Evolutionary conservation across 2,113 vertebrate species (phyloP).

Genomic region (Erythrocebus patas): DNA sequence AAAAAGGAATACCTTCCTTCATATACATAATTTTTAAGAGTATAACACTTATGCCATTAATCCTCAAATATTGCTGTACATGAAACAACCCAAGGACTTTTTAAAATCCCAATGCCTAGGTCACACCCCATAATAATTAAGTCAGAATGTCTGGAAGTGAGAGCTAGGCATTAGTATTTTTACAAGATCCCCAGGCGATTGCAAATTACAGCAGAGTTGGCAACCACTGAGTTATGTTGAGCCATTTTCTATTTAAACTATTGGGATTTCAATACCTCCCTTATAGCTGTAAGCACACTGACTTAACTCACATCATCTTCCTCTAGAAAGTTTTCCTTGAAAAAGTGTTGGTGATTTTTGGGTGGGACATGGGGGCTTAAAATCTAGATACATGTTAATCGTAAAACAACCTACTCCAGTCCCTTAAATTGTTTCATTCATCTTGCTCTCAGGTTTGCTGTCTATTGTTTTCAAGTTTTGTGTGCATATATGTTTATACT

Average conservation of each 20-base stretch:
- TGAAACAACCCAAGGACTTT: not conserved
- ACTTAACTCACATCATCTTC: not conserved
- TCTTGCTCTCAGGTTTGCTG: not conserved
- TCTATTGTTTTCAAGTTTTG: not conserved
- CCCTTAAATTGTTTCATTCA: not conserved
- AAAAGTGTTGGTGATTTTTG: not conserved
- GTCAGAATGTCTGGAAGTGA: constrained; percentile 27
- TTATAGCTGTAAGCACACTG: not conserved
- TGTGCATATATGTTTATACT: not conserved
- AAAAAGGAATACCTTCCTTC: not conserved
- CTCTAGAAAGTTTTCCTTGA: not conserved
- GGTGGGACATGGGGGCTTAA: too few species aligned
- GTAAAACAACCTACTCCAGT: not conserved
- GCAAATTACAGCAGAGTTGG: constrained; percentile 5
- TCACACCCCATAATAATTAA: constrained; percentile 31
- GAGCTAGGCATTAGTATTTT: constrained; percentile 19
- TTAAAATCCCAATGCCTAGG: not conserved
- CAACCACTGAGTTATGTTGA: not conserved
- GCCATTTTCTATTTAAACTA: constrained; percentile 30
- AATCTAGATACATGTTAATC: not conserved
- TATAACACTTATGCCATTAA: not conserved
- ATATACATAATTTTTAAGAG: not conserved
- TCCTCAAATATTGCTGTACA: not conserved
- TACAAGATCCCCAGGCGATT: constrained; percentile 26
- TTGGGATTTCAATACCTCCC: not conserved